Percentiles rank a stretch among this genome's conserved stretches.
These are phyloP conservation scores for Drosophila nasuta DNA, from an alignment of 1,140 invertebrate species.

Conservation along the genomic window DNA sequence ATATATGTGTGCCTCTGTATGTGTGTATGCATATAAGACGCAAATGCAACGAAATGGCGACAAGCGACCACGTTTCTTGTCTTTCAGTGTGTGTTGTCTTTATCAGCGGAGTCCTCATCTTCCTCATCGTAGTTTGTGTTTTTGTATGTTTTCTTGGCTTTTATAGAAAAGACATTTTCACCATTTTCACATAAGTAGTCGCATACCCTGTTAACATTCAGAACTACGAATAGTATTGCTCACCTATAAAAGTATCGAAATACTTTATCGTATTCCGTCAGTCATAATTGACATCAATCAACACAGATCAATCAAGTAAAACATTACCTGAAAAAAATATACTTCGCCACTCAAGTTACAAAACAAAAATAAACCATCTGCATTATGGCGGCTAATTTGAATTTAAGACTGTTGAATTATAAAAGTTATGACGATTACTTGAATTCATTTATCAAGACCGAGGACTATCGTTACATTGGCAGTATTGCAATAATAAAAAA, in stretches of 20 bases:
- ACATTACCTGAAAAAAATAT: too few species aligned
- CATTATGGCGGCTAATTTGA: background rate
- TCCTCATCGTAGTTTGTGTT: slow-evolving; percentile 47
- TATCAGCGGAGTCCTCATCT: slow-evolving; percentile 72
- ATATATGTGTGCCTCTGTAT: background rate
- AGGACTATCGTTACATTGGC: slow-evolving; percentile 21
- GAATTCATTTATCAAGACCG: slow-evolving; percentile 8
- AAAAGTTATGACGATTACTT: slow-evolving; percentile 11
- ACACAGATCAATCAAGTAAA: background rate
- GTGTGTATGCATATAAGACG: slow-evolving; percentile 71
- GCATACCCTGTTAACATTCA: slow-evolving; percentile 2
- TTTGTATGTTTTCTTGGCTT: slow-evolving; percentile 55
- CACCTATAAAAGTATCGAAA: background rate
- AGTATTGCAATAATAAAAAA: background rate
- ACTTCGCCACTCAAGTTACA: too few species aligned
- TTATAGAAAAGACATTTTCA: slow-evolving; percentile 77
- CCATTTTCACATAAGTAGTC: slow-evolving; percentile 58
- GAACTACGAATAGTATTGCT: background rate
- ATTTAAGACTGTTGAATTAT: background rate
- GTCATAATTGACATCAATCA: background rate
- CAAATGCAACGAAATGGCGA: slow-evolving; percentile 81
- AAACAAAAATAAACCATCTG: background rate
- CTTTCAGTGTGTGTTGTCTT: slow-evolving; percentile 69
- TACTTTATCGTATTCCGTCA: background rate
- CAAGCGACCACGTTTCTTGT: slow-evolving; percentile 59